These are phyloP conservation scores for Phasia obesa DNA, from an alignment of 2,888 invertebrate genomes.

Conservation along the genomic window DNA sequence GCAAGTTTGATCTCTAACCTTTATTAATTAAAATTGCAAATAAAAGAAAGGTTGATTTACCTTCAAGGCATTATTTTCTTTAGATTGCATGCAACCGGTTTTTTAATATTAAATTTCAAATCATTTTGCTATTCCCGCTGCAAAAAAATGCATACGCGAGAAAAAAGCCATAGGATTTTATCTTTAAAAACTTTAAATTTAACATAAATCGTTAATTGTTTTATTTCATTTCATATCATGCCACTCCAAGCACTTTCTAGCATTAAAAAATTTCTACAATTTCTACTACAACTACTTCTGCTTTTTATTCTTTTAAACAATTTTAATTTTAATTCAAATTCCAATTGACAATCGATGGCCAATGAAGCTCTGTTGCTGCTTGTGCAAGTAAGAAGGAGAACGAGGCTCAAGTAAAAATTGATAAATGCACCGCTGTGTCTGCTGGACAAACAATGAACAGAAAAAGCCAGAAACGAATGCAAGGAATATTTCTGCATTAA, in stretches of 20 bases:
- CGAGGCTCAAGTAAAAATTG: slow-evolving; percentile 44
- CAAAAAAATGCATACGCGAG: too few relatives aligned
- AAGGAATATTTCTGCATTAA: slow-evolving; percentile 62
- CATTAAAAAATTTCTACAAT: slow-evolving; percentile 34
- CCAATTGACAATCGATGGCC: slow-evolving; percentile 51
- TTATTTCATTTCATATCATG: not conserved
- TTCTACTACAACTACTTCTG: slow-evolving; percentile 15
- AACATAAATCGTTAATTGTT: slow-evolving; percentile 43
- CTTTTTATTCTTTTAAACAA: slow-evolving; percentile 31
- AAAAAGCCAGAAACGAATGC: slow-evolving; percentile 18
- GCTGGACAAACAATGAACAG: slow-evolving; percentile 33
- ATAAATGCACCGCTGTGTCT: slow-evolving; percentile 68
- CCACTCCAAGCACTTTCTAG: slow-evolving; percentile 37
- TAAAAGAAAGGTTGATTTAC: too few relatives aligned
- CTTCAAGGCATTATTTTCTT: too few relatives aligned
- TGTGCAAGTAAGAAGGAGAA: not conserved
- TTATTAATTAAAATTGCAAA: too few relatives aligned
- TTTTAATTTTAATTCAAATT: slow-evolving; percentile 60
- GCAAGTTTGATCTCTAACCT: too few relatives aligned
- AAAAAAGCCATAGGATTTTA: slow-evolving; percentile 12
- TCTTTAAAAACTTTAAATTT: slow-evolving; percentile 35
- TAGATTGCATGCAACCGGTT: too few relatives aligned
- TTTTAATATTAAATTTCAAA: not conserved
- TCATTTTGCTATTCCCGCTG: not conserved
- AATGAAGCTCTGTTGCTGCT: slow-evolving; percentile 7